Percentiles rank a stretch among this genome's conserved stretches.
phyloP scores from a whole-genome alignment of 2,888 invertebrate species.

The Tetrapedia diversipes region DNA sequence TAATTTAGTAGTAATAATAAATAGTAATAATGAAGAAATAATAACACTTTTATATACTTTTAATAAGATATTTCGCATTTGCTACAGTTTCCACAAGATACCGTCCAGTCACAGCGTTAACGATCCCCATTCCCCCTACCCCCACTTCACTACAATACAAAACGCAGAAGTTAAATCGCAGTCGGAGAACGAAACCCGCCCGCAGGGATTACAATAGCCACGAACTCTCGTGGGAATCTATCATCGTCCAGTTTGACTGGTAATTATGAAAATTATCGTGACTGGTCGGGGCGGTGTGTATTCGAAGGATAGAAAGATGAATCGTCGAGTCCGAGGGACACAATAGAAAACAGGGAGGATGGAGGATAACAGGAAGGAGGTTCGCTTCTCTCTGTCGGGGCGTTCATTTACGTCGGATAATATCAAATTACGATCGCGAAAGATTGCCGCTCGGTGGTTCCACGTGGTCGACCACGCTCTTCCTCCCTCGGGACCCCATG shows the following conservation, averaged over 20 bases:
- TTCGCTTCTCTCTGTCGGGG: slow-evolving; percentile 19
- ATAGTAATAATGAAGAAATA: no score
- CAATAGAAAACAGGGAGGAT: background rate
- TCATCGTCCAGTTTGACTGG: slow-evolving; percentile 18
- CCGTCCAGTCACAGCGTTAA: slow-evolving; percentile 4
- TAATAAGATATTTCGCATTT: no score
- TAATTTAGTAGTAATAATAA: no score
- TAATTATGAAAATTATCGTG: slow-evolving; percentile 33
- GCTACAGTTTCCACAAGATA: background rate
- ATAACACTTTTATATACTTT: no score
- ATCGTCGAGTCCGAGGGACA: background rate
- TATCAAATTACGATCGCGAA: slow-evolving; percentile 71
- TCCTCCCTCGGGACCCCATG: slow-evolving; percentile 33
- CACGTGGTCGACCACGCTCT: slow-evolving; percentile 42
- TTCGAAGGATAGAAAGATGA: slow-evolving; percentile 29
- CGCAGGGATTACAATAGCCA: slow-evolving; percentile 19
- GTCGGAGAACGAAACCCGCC: slow-evolving; percentile 17
- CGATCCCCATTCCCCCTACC: no score
- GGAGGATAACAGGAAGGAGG: slow-evolving; percentile 16
- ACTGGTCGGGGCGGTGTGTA: background rate
- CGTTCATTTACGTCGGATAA: slow-evolving; percentile 67
- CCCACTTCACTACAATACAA: slow-evolving; percentile 5
- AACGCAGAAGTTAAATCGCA: slow-evolving; percentile 11
- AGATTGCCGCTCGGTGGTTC: slow-evolving; percentile 57
- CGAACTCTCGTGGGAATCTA: slow-evolving; percentile 30